Conservation (phyloP, 2,888 invertebrate genomes). For the Ophion ellenae region DNA sequence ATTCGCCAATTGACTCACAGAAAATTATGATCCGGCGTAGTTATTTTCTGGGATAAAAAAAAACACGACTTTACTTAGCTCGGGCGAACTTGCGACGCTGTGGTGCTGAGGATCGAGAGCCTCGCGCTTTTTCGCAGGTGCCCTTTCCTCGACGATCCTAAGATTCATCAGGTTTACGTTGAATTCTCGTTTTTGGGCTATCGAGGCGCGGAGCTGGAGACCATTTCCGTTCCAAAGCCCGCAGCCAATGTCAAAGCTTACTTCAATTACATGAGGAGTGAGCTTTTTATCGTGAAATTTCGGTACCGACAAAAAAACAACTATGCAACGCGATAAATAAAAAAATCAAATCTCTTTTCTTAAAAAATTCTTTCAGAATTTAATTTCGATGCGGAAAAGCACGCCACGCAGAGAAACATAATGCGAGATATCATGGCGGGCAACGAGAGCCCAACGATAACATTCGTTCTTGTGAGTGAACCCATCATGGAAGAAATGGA, state of each 20-base stretch:
- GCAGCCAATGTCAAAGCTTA: conserved; percentile 53
- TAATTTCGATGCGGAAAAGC: conserved; percentile 70
- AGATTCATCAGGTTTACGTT: conserved; percentile 74
- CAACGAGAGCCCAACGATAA: conserved; percentile 72
- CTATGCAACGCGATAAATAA: neutral
- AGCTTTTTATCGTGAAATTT: conserved; percentile 4
- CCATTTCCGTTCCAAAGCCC: conserved; percentile 74
- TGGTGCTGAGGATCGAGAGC: conserved; percentile 74
- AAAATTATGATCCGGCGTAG: neutral
- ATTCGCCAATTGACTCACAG: neutral
- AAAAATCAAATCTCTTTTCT: conserved; percentile 34
- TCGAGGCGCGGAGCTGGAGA: conserved; percentile 77
- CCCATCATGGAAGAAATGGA: conserved; percentile 75
- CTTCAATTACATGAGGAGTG: conserved; percentile 66
- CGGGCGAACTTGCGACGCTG: conserved; percentile 65
- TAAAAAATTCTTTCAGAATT: conserved; percentile 71
- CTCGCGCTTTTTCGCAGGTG: conserved; percentile 71
- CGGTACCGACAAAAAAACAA: neutral
- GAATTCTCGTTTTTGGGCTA: conserved; percentile 79
- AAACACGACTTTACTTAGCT: conserved; percentile 27
- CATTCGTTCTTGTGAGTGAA: conserved; percentile 77
- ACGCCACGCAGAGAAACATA: conserved; percentile 71
- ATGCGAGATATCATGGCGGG: conserved; percentile 75
- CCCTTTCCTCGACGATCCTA: conserved; percentile 68
- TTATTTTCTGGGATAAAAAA: neutral